Evolutionary conservation across 2,797 vertebrate genomes (phyloP).

Genomic region (Enteromius fasciolatus): DNA sequence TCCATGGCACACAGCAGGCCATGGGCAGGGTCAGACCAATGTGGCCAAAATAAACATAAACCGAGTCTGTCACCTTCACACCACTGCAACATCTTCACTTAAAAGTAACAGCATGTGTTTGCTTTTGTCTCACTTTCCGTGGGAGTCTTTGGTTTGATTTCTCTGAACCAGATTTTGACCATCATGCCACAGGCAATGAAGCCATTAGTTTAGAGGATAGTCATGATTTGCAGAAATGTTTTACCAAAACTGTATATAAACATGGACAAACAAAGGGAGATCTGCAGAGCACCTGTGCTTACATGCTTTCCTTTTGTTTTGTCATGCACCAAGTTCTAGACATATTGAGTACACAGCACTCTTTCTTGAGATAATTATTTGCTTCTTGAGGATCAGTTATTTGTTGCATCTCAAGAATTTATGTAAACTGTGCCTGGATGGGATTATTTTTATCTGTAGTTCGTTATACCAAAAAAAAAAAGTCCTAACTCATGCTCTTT

Average conservation of each 20-base stretch:
- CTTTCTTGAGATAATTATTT: conserved; percentile 29
- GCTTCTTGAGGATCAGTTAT: conserved; percentile 13
- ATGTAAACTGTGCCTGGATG: conserved; percentile 27
- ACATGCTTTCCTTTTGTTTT: conserved; percentile 34
- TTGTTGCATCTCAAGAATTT: conserved; percentile 12
- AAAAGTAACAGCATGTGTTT: conserved; percentile 48
- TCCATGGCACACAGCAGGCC: conserved; percentile 49
- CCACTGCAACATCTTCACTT: conserved; percentile 37
- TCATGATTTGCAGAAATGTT: conserved; percentile 10
- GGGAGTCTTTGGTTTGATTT: conserved; percentile 11
- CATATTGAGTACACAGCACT: conserved; percentile 12
- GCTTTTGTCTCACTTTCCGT: conserved; percentile 33
- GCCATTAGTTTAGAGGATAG: conserved; percentile 12
- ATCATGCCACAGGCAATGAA: conserved; percentile 22
- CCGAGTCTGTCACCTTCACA: conserved; percentile 23
- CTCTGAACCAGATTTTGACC: conserved; percentile 21
- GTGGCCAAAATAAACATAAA: conserved; percentile 47
- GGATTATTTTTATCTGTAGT: conserved; percentile 9
- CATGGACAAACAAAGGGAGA: conserved; percentile 16
- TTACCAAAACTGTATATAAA: conserved; percentile 29
- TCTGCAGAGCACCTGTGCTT: conserved; percentile 36
- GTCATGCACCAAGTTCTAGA: conserved; percentile 17
- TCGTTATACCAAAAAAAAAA: neutral
- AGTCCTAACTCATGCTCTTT: neutral
- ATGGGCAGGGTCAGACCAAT: conserved; percentile 26